Base-by-base conservation (phyloP, 2,797 vertebrate species). In the Sebastes trivittatus region DNA sequence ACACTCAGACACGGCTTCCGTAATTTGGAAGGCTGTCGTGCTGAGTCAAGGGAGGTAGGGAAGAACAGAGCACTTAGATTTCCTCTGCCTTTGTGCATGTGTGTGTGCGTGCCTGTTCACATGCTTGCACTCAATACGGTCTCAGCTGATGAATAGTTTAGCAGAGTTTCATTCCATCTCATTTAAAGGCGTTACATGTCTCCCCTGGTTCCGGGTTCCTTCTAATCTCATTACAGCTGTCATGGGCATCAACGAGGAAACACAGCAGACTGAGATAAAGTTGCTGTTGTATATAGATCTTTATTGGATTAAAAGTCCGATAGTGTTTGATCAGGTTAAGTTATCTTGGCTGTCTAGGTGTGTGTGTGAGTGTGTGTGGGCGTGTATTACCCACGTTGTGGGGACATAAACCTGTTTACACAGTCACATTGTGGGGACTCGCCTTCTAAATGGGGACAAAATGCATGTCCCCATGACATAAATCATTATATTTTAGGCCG, bases 111-210 rank as follows among this genome's bases (percentile, higher is more conserved):
- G 81, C 2, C 7, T 49, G 59, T 66, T 64, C 38, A 73, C 63
- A 34, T 64, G 18, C 64, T 62, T 62, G 68, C 83, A 86, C 81
- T 77, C 83, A 82, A 63, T 81, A 72, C 32, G 29, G 77, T 42
- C 77, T 67, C 49, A 61, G 68, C 60, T 88, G 88, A 92, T 90
- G 78, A 92, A 91, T 89, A 84, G 81, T 92, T 89, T 59, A 90
- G 85, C 64, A 72, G 80, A 86, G 77, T 86, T 91, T 87, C 74
- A 84, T 83, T 89, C 79, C 77, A 77, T 88, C 82, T 88, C 83
- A 89, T 90, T 91, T 89, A 82, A 84, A 86, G 83, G 72, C 75
- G 16, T 77, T 70, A 71, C 80, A 61, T 82, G 83, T 89, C 89
- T 89, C 61, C 78, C 63, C 63, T 73, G 86, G 66, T 88, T 87